A percentile compares a stretch with the other conserved stretches of the same genome.
Conservation (phyloP, 2,113 vertebrate genomes). For the Sinocyclocheilus anshuiensis region DNA sequence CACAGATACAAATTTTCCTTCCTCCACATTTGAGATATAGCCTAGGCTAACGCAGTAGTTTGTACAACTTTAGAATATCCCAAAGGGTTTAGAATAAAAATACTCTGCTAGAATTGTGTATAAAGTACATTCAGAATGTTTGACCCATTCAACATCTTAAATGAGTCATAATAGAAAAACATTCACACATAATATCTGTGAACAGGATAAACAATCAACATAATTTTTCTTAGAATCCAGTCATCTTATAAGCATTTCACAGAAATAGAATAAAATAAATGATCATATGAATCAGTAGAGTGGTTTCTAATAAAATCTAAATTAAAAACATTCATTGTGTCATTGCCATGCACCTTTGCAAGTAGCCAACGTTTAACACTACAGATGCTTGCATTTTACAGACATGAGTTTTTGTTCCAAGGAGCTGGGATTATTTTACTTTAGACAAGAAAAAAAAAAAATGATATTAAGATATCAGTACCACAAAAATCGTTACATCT, state of each 20-base stretch:
- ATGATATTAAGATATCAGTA: background rate
- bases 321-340: conserved; percentile 45
- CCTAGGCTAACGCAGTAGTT: conserved; percentile 1
- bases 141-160: conserved; percentile 19
- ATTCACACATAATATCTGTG: conserved; percentile 10
- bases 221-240: conserved; percentile 37
- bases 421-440: background rate
- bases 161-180: conserved; percentile 32
- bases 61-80: conserved; percentile 9
- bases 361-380: conserved; percentile 5
- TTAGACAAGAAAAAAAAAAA: background rate
- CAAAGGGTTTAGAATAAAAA: conserved; percentile 16
- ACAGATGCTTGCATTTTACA: conserved; percentile 21
- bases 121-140: conserved; percentile 39
- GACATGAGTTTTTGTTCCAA: conserved; percentile 22
- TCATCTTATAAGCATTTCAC: conserved; percentile 33
- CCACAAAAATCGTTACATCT: background rate
- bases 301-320: conserved; percentile 37
- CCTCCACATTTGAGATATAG: background rate
- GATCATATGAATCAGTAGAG: conserved; percentile 27
- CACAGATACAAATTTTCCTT: conserved; percentile 4
- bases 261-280: conserved; percentile 30
- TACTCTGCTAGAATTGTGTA: background rate
- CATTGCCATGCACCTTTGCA: conserved; percentile 32
- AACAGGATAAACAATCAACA: conserved; percentile 16